These are phyloP conservation scores for Plebejus melissa DNA, from an alignment of 2,888 invertebrate genomes.

Conservation along the genomic window DNA sequence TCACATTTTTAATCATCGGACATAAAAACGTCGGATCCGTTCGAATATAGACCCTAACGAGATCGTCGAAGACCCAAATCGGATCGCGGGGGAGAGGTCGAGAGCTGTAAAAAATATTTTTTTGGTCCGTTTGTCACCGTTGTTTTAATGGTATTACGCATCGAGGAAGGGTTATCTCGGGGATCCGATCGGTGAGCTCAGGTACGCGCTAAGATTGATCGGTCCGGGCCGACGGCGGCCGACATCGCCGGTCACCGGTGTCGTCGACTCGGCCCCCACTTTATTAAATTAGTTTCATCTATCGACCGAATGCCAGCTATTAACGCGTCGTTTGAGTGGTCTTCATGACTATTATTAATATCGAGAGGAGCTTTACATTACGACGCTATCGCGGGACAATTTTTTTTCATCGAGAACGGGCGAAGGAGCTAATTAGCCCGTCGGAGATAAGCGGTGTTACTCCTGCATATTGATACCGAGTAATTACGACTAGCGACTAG, in stretches of 20 bases:
- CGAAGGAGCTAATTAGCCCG: conserved; percentile 16
- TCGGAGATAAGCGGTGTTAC: conserved; percentile 19
- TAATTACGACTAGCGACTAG: neutral
- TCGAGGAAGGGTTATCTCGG: conserved; percentile 74
- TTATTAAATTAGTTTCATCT: conserved; percentile 73
- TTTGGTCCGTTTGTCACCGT: conserved; percentile 78
- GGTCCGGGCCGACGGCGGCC: conserved; percentile 67
- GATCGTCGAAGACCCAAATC: conserved; percentile 45
- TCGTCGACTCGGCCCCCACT: conserved; percentile 68
- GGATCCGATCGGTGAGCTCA: conserved; percentile 67
- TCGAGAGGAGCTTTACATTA: conserved; percentile 14
- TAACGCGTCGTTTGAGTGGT: conserved; percentile 45
- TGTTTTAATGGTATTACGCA: conserved; percentile 79
- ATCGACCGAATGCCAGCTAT: conserved; percentile 56
- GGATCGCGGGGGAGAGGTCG: conserved; percentile 44
- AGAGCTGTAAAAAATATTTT: conserved; percentile 72
- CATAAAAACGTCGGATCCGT: conserved; percentile 50
- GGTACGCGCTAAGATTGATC: conserved; percentile 75
- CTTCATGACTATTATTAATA: conserved; percentile 28
- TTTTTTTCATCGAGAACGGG: conserved; percentile 17
- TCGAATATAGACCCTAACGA: conserved; percentile 52
- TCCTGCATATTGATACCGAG: conserved; percentile 15
- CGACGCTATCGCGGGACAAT: conserved; percentile 15
- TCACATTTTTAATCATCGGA: conserved; percentile 76
- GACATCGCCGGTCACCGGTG: conserved; percentile 66